Evolutionary conservation across 2,113 vertebrate species (phyloP), one percentile per base, ranked within the genome.

Genomic region (Ascaphus truei): DNA sequence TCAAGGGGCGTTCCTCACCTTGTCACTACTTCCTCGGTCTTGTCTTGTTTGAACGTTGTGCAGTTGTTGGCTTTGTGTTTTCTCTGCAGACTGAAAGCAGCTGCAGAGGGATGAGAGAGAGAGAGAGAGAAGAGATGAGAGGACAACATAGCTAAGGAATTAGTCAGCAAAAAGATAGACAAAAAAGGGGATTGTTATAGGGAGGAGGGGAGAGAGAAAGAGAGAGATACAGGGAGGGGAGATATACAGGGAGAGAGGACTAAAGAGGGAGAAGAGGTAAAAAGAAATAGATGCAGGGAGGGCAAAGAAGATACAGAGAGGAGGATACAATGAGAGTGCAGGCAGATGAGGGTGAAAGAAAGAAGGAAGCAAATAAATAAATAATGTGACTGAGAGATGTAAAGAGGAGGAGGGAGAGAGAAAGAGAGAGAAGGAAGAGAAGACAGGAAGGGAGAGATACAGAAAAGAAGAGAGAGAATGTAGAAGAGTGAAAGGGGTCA

Each of bases 121-220:
- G 57, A 31, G 33, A 20, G 15, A 62, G 25, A 22, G 52, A 13
- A 55, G n/a, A 27, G 52, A 55, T 27, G 37, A 68, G 53, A 37
- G 55, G 53, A 30, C 41, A 71, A 26, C 53, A 68, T 68, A 57
- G 34, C 53, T 58, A 6, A 36, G 37, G 29, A 3, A 29, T 68
- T 61, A 62, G 59, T 71, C 68, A 62, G 31, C 68, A 31, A 23
- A 10, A 43, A 22, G 43, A 71, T 39, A 62, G 31, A 41, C 22
- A 71, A n/a, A 7, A 36, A n/a, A n/a, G n/a, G n/a, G n/a, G n/a
- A n/a, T n/a, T n/a, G n/a, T n/a, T n/a, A n/a, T n/a, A n/a, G n/a
- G n/a, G n/a, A 9, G 26, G 15, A 34, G 30, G 43, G 51, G 25
- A 26, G 27, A 41, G 53, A 26, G n/a, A n/a, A n/a, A n/a, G n/a